phyloP scores from a whole-genome alignment of 2,888 invertebrate genomes.

The Melipona bicolor region DNA sequence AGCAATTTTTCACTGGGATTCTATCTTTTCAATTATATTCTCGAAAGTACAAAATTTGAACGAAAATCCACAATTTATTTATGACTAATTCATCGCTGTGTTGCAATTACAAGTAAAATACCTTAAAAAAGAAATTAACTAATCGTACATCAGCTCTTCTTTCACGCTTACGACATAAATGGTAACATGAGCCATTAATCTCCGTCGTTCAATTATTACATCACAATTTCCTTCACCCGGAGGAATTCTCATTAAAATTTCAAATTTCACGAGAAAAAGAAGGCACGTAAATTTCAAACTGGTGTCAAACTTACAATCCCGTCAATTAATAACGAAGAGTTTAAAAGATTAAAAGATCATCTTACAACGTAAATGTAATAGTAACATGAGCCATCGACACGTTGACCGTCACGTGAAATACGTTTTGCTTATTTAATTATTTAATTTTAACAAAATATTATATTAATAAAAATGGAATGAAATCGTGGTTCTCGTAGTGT shows the following conservation, averaged over 20 bases:
- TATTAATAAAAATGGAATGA: too few relatives aligned
- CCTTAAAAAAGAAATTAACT: background rate
- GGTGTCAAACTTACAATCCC: background rate
- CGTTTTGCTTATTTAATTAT: too few relatives aligned
- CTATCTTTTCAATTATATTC: too few relatives aligned
- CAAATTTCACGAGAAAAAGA: background rate
- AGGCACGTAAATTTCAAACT: background rate
- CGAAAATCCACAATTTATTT: too few relatives aligned
- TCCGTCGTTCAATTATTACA: background rate
- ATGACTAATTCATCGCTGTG: background rate
- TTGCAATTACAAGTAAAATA: slow-evolving; percentile 3
- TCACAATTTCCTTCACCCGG: too few relatives aligned
- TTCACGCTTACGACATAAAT: background rate
- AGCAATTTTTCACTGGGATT: too few relatives aligned
- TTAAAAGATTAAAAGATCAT: background rate
- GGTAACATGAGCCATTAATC: background rate
- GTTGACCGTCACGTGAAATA: too few relatives aligned
- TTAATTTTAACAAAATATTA: too few relatives aligned
- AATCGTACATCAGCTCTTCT: background rate
- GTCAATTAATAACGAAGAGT: background rate
- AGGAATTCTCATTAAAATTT: background rate
- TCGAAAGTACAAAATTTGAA: too few relatives aligned
- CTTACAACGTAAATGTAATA: background rate
- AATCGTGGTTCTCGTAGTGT: too few relatives aligned
- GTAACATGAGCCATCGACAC: background rate